phyloP scores from a whole-genome alignment of 2,797 vertebrate genomes.

The Picus viridis region DNA sequence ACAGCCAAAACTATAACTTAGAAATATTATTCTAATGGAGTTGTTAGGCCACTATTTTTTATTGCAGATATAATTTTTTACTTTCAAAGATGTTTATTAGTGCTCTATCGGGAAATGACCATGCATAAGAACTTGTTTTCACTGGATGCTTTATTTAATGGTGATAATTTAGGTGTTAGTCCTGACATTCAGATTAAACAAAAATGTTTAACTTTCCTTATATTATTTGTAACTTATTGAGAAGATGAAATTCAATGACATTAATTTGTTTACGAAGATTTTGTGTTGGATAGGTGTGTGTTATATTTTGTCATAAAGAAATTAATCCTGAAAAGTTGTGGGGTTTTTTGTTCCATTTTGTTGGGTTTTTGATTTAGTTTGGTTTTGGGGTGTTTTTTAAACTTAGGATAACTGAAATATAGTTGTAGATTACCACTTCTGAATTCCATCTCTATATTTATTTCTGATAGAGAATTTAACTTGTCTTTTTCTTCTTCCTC shows the following conservation, averaged over 20 bases:
- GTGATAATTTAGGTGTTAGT: neutral
- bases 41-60: neutral
- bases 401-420: neutral
- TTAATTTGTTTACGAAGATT: neutral
- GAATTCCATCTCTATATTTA: neutral
- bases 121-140: neutral
- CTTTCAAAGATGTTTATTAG: neutral
- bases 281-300: neutral
- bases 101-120: neutral
- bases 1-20: neutral
- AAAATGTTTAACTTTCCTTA: neutral
- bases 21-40: neutral
- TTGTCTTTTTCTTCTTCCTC: neutral
- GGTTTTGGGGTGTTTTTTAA: too few relatives aligned
- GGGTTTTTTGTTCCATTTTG: too few relatives aligned
- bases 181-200: neutral
- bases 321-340: neutral
- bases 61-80: neutral
- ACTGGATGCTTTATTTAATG: neutral
- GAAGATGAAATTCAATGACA: neutral
- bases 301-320: neutral
- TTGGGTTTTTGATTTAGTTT: too few relatives aligned
- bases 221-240: neutral
- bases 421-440: neutral
- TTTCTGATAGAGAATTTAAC: neutral